Conservation (phyloP, 2,797 vertebrate species). For the Sebastes jordani region DNA sequence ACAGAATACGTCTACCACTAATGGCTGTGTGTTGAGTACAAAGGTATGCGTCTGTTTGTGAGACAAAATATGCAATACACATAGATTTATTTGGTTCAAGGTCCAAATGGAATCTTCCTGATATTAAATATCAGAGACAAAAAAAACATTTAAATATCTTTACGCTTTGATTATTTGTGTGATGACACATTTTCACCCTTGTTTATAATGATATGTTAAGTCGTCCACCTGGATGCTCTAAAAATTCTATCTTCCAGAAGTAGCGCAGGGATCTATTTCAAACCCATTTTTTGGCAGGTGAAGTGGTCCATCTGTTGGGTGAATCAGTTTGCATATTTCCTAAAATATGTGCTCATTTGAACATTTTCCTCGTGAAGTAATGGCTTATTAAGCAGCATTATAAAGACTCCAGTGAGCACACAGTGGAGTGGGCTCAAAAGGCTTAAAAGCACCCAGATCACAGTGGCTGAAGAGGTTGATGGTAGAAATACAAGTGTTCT, state of each 20-base stretch:
- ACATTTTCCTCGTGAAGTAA: constrained; percentile 24
- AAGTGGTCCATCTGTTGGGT: constrained; percentile 60
- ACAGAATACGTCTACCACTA: neutral
- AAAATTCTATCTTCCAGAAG: constrained; percentile 13
- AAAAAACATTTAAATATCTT: too few species aligned
- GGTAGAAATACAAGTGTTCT: neutral
- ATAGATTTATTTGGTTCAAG: neutral
- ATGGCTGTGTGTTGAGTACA: too few species aligned
- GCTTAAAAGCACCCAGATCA: constrained; percentile 10
- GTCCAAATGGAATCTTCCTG: neutral
- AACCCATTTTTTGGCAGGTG: constrained; percentile 49
- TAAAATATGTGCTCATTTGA: constrained; percentile 37
- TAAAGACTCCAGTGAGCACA: neutral
- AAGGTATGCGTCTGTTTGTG: neutral
- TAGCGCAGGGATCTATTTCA: constrained; percentile 31
- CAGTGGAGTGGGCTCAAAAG: neutral
- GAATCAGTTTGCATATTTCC: constrained; percentile 34
- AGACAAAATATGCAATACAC: neutral
- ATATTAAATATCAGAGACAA: neutral
- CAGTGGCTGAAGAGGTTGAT: neutral
- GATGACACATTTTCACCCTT: neutral
- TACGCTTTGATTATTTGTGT: neutral
- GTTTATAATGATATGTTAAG: constrained; percentile 16
- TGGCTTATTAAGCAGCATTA: constrained; percentile 28
- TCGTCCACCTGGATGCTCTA: constrained; percentile 40